Evolutionary conservation across 2,797 vertebrate species (phyloP).

Genomic region (Etheostoma perlongum): DNA sequence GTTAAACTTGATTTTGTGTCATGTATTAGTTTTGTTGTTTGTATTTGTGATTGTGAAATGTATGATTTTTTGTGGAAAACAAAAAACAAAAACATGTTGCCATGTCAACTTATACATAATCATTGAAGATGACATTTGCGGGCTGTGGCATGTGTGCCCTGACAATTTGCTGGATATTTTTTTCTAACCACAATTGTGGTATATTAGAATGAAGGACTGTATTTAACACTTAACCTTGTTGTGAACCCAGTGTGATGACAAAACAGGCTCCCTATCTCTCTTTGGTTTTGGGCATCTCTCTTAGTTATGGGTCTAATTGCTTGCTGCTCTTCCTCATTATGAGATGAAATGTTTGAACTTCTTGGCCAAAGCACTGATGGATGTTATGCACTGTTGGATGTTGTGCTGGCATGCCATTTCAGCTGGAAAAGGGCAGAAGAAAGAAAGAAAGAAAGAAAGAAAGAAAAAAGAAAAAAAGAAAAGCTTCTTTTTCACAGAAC

Average conservation of each 20-base stretch:
- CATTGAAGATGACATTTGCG: conserved; percentile 41
- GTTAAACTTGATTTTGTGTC: no score
- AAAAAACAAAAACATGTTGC: conserved; percentile 46
- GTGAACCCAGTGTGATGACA: conserved; percentile 52
- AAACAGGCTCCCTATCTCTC: conserved; percentile 22
- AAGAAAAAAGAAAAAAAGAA: conserved; percentile 50
- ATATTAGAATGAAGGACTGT: conserved; percentile 5
- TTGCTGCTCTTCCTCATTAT: conserved; percentile 48
- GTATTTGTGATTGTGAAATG: no score
- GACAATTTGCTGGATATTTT: conserved; percentile 8
- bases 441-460: conserved; percentile 22
- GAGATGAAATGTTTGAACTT: conserved; percentile 62
- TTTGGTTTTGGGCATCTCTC: conserved; percentile 35
- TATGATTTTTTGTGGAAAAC: no score
- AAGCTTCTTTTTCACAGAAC: conserved; percentile 43
- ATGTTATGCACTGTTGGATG: conserved; percentile 19
- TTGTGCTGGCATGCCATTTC: conserved; percentile 29
- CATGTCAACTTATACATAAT: conserved; percentile 37
- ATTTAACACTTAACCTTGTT: conserved; percentile 49
- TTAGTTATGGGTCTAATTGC: conserved; percentile 71
- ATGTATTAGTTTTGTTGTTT: no score
- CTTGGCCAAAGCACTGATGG: conserved; percentile 44
- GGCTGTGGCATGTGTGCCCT: conserved; percentile 2
- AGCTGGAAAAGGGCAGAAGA: conserved; percentile 31
- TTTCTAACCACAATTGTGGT: not conserved